Evolutionary conservation across 2,797 vertebrate genomes (phyloP).

Genomic region (Rhabdophis nuchalis): DNA sequence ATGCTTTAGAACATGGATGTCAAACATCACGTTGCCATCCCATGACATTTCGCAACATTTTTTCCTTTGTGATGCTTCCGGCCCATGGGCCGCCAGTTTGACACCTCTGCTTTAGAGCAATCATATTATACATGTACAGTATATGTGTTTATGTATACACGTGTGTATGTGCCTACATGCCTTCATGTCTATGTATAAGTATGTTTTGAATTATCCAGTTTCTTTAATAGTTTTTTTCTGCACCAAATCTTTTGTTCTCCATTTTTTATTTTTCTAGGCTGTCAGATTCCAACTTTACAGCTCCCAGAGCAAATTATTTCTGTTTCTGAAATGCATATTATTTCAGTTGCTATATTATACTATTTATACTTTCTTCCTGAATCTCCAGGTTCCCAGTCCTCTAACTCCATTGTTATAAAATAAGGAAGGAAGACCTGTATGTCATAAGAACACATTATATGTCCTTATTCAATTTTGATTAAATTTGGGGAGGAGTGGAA

Average conservation of each 20-base stretch:
- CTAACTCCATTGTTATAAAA: conserved; percentile 50
- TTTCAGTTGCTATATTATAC: conserved; percentile 1
- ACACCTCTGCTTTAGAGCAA: background rate
- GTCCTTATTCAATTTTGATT: conserved; percentile 52
- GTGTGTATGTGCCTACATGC: background rate
- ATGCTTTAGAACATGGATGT: background rate
- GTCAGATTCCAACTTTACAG: conserved; percentile 31
- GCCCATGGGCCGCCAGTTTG: too few relatives aligned
- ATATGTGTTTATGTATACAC: background rate
- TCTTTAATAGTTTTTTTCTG: conserved; percentile 36
- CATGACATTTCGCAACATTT: accelerated
- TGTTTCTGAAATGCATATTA: conserved; percentile 27
- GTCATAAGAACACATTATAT: conserved; percentile 26
- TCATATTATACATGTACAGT: background rate
- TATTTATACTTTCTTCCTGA: conserved; percentile 6
- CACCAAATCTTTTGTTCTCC: conserved; percentile 25
- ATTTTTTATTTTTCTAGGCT: conserved; percentile 39
- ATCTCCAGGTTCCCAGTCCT: conserved; percentile 33
- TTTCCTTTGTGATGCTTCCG: too few relatives aligned
- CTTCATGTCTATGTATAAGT: too few relatives aligned
- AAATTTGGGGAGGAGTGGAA: conserved; percentile 39
- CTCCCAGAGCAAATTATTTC: conserved; percentile 41
- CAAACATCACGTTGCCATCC: too few relatives aligned
- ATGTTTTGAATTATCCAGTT: background rate
- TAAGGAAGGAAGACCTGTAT: conserved; percentile 4